Evolutionary conservation across 2,888 invertebrate species (phyloP).

Genomic region (Encarsia formosa): DNA sequence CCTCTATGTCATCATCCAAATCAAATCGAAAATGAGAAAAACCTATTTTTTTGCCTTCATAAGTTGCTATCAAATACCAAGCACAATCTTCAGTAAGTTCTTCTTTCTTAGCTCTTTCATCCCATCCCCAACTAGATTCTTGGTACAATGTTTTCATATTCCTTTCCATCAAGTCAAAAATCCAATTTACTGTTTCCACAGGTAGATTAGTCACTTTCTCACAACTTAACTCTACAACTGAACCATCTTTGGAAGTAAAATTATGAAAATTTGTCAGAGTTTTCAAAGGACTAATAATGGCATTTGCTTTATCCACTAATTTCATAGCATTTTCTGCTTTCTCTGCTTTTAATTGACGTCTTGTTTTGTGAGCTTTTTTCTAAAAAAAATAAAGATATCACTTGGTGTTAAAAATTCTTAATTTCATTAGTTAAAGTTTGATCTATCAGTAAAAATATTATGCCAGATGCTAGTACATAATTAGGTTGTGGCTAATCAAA

Average conservation of each 20-base stretch:
- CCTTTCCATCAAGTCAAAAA: conserved; percentile 68
- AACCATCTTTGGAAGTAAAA: conserved; percentile 58
- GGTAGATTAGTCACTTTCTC: conserved; percentile 58
- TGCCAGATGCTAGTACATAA: too few relatives aligned
- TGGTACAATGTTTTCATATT: conserved; percentile 76
- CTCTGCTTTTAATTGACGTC: conserved; percentile 40
- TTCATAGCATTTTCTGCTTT: conserved; percentile 52
- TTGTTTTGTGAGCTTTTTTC: conserved; percentile 43
- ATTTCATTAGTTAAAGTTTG: too few relatives aligned
- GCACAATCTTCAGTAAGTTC: conserved; percentile 65
- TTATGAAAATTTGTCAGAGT: conserved; percentile 61
- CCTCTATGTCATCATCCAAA: conserved; percentile 63
- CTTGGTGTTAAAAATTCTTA: not conserved
- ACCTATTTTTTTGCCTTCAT: conserved; percentile 56
- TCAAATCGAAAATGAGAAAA: conserved; percentile 75
- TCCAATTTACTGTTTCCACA: conserved; percentile 61
- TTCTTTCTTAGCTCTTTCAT: conserved; percentile 59
- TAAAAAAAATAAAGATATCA: conserved; percentile 16
- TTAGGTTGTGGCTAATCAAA: too few relatives aligned
- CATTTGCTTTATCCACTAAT: conserved; percentile 61
- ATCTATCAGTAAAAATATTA: too few relatives aligned
- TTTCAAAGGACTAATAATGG: conserved; percentile 57
- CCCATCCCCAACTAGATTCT: conserved; percentile 61
- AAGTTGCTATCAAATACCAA: conserved; percentile 59
- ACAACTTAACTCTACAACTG: conserved; percentile 60